Base-by-base conservation (phyloP, 1,140 invertebrate genomes). In the Ceratosolen solmsi region DNA sequence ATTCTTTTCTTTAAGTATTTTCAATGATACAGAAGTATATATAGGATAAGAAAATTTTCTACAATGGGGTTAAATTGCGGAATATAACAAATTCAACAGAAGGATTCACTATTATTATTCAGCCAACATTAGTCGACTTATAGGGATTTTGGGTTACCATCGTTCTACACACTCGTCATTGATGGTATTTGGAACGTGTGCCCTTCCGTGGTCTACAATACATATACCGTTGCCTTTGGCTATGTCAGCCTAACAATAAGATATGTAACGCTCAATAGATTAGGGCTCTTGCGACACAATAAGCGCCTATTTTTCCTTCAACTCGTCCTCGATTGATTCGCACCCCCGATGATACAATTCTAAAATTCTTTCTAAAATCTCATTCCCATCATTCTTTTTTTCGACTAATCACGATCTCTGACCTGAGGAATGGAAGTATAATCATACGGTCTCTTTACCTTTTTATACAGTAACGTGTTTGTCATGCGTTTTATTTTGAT, bases 381-480 rank as follows among this genome's bases (percentile, higher is more conserved):
- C 8, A 15, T 13, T 30, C 27, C 30, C 8, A 15, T 38, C 33
- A 38, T 38, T 68, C 41, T 46, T 49, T 65, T 77, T 27, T 13
- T 41, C 41, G 17, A 38, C 41, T 77, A 77, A 65, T 77, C 74
- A 54, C 74, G 17, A 77, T 77, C 74, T 49, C 1, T 36, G n/a
- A 15, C 54, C 33, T 75, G 33, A 20, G 54, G 60, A 58, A 75
- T 38, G 2, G 20, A 73, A 54, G 2, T 4, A 2, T 1, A 65
- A 13, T 0, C 8, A 20, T 20, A 33, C 33, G 1, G 1, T 36
- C 4, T 13, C 17, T 65, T 36, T 65, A 17, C 11, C 15, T 65
- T 20, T 36, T 36, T 65, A 0, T 65, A 7, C 22, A 5, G 5
- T 36, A 15, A 30, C n/a, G 3, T 22, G 33, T 54, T 58, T 54